Evolutionary conservation across 2,797 vertebrate genomes (phyloP).

Genomic region (Enteromius fasciolatus): DNA sequence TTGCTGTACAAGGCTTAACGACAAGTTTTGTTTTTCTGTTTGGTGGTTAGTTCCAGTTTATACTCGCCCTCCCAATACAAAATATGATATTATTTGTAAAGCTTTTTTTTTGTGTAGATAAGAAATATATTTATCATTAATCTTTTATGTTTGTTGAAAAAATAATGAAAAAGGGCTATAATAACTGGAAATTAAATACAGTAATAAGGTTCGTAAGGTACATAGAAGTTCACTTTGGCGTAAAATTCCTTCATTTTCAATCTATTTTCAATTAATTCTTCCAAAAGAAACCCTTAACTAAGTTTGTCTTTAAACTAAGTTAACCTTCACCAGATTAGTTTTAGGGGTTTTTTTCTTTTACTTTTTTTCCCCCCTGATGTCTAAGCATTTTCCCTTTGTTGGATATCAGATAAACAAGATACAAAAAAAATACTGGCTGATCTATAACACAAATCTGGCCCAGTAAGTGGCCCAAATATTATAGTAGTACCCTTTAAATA

Average conservation of each 20-base stretch:
- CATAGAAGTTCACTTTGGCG: no score
- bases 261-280: not conserved
- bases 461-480: no score
- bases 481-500: no score
- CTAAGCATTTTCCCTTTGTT: not conserved
- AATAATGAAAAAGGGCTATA: not conserved
- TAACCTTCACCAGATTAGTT: not conserved
- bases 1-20: not conserved
- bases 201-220: not conserved
- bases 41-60: not conserved
- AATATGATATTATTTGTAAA: not conserved
- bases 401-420: no score
- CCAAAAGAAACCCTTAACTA: no score
- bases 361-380: not conserved
- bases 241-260: not conserved
- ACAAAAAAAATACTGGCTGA: not conserved
- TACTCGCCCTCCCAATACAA: not conserved
- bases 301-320: no score
- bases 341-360: not conserved
- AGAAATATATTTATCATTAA: not conserved
- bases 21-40: not conserved
- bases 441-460: not conserved
- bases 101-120: no score
- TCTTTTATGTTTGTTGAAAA: not conserved
- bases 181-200: not conserved